Evolutionary conservation across 2,888 invertebrate genomes (phyloP).

Genomic region (Lathronympha strigana): DNA sequence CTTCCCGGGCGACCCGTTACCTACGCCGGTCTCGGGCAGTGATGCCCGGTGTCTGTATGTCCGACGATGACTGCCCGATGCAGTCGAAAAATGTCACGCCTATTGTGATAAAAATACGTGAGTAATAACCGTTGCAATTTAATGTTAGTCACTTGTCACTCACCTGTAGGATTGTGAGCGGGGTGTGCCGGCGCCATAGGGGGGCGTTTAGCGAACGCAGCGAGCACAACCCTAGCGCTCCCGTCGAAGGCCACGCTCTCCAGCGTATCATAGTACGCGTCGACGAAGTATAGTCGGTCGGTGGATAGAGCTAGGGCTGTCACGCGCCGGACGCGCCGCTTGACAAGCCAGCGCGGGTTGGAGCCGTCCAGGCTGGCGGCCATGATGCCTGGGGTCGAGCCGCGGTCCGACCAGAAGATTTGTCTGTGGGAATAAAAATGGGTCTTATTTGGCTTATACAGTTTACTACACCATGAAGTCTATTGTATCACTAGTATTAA

Average conservation of each 20-base stretch:
- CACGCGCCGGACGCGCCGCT: constrained; percentile 87
- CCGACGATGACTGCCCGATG: too few relatives aligned
- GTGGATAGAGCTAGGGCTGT: constrained; percentile 90
- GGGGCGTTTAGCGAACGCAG: constrained; percentile 54
- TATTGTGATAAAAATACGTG: too few relatives aligned
- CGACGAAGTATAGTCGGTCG: constrained; percentile 92
- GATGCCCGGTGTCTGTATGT: too few relatives aligned
- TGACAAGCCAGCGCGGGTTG: constrained; percentile 79
- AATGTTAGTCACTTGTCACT: too few relatives aligned
- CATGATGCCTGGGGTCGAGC: constrained; percentile 86
- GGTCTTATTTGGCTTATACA: too few relatives aligned
- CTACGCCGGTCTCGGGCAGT: too few relatives aligned
- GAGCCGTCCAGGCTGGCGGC: constrained; percentile 87
- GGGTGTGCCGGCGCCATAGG: constrained; percentile 44
- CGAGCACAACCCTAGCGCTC: constrained; percentile 78
- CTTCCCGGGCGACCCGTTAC: too few relatives aligned
- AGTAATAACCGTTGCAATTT: too few relatives aligned
- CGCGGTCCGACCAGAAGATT: constrained; percentile 90
- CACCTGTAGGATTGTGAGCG: neutral
- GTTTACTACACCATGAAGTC: too few relatives aligned
- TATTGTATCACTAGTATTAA: too few relatives aligned
- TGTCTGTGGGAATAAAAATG: constrained; percentile 63
- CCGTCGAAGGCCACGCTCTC: constrained; percentile 89
- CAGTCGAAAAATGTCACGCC: too few relatives aligned
- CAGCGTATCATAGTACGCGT: constrained; percentile 89